Evolutionary conservation across 2,113 vertebrate genomes (phyloP), one percentile per base, ranked within the genome.

Genomic region (Petrocephalus zakoni): DNA sequence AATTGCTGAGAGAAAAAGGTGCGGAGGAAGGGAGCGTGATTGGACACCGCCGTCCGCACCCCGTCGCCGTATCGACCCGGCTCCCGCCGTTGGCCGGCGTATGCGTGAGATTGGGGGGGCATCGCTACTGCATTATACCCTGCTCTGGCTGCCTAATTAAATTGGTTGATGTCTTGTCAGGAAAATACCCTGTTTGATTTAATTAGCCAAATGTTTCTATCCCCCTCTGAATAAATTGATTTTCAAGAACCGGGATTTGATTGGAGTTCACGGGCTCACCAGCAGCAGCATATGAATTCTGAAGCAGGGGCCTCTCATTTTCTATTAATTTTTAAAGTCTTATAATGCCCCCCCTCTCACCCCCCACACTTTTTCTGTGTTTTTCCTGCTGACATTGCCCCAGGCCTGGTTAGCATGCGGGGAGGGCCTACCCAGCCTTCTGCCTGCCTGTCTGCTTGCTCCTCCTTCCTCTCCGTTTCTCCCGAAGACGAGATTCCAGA

Each of bases 181-280:
- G 6, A 49, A 87, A 87, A 78, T 37, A 82, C 90, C 90, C 82
- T 55, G 86, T 91, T 88, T 93, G 89, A 94, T 93, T 94, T 86
- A 92, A 92, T 93, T 92, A 93, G 90, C 88, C 68, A 84, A 86
- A 90, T 47, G 56, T 89, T 89, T 56, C 90, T 88, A 82, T 87
- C 86, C 88, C 34, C 53, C 87, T 85, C 86, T 53, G 21, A 53
- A 87, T 88, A 83, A 89, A 90, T 89, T 89, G 87, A 89, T 90
- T 91, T 82, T 88, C 83, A 90, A 85, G 88, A 86, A 87, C 25
- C 19, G 84, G 91, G 85, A 85, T 90, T 90, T 90, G 52, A 89
- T 56, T 61, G 56, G 64, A 87, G 82, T 86, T 82, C 52, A 88
- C 64, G 49, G 85, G 83, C 78, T 53, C 13, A 52, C 84, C 13